Base-by-base conservation (phyloP, 2,113 vertebrate species). In the Corythornis cristatus region DNA sequence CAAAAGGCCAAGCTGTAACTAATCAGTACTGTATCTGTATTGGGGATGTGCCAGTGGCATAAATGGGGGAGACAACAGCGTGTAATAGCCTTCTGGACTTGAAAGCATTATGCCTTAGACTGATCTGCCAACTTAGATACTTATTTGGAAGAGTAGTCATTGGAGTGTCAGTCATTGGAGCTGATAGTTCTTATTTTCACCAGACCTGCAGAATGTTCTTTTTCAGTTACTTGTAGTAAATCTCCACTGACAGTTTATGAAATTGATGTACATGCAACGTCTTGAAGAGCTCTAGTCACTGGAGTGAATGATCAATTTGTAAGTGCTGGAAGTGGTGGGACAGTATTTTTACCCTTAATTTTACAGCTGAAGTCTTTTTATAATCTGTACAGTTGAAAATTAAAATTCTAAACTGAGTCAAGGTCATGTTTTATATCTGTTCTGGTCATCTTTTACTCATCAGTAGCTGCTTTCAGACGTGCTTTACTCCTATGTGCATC, bases 1-100 rank as follows among this genome's bases (percentile, higher is more conserved):
- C 50, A 82, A 70, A 91, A 95, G 93, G 91, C 91, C 91, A 87
- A 53, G 62, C 93, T 89, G 89, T 93, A 87, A 72, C 71, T 84
- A 53, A 87, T 50, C 54, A 66, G 74, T 22, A 0, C 58, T 85
- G 21, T 67, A 9, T 87, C 48, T 79, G 61, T 21, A 19, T 7
- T 93, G 93, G 71, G 78, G 21, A 22, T 57, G n/a, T 87, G 96
- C 94, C 94, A 95, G 62, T 7, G 62, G 33, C 66, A 33, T 37
- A 82, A 91, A 57, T 9, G 25, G 62, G 35, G 74, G 82, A 50
- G 74, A 76, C 66, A 85, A 18, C 74, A 95, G 81, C 84, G 9
- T 72, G 66, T 48, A 68, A 42, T 60, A 53, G 42, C 82, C 87
- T 93, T 87, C 75, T 95, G 94, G 89, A 87, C 71, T 37, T 6